Percentiles rank a stretch among this genome's conserved stretches.
Evolutionary conservation across 2,113 vertebrate species (phyloP).

Genomic region (Amphiprion ocellaris): DNA sequence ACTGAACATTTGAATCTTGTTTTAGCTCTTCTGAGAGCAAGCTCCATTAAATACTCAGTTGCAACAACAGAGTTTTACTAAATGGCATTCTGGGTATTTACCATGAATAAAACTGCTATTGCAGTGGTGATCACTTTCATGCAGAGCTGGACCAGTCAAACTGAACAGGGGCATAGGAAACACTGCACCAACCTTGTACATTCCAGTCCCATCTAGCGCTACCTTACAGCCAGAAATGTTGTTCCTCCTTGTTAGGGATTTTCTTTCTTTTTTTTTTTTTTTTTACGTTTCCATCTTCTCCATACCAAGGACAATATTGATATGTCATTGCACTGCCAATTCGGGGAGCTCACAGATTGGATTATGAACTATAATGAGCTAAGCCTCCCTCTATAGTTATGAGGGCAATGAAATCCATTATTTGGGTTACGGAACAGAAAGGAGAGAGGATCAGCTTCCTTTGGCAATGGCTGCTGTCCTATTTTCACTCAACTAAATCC

Average conservation of each 20-base stretch:
- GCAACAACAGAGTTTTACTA: not conserved
- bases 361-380: conserved; percentile 73
- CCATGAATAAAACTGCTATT: too few relatives aligned
- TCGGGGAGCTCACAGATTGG: conserved; percentile 65
- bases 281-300: conserved; percentile 49
- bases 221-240: conserved; percentile 37
- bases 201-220: conserved; percentile 44
- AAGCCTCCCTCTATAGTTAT: conserved; percentile 61
- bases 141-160: conserved; percentile 28
- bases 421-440: conserved; percentile 54
- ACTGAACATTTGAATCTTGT: not conserved
- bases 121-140: not conserved
- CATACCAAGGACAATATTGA: conserved; percentile 72
- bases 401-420: conserved; percentile 67
- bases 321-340: conserved; percentile 60
- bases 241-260: conserved; percentile 19
- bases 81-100: not conserved
- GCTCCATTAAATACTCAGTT: not conserved
- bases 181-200: conserved; percentile 34
- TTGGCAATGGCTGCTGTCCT: conserved; percentile 5
- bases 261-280: not conserved
- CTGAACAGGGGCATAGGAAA: conserved; percentile 28
- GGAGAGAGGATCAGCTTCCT: conserved; percentile 38
- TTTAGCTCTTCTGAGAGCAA: not conserved
- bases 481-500: not conserved